Percentiles rank a stretch among this genome's conserved stretches.
Conservation (phyloP, 2,888 invertebrate genomes). For the Linnaemya vulpina region DNA sequence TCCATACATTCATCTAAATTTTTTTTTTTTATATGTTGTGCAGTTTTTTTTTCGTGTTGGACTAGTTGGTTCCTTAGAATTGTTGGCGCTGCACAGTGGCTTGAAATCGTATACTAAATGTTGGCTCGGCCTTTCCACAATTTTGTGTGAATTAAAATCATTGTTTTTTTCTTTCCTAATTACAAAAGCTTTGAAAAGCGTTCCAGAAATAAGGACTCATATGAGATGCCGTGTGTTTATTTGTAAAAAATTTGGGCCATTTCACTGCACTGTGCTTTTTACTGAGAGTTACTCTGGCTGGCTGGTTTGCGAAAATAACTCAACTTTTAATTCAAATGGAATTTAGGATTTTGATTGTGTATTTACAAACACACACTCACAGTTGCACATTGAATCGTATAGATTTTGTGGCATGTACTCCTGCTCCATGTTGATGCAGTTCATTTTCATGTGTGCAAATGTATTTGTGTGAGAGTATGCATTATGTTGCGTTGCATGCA, state of each 20-base stretch:
- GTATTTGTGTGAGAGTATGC: background rate
- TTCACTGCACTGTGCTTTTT: conserved; percentile 1
- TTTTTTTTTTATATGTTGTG: conserved; percentile 50
- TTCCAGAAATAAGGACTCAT: no score
- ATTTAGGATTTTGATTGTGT: conserved; percentile 78
- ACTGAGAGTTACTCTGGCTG: conserved; percentile 31
- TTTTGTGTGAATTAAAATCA: no score
- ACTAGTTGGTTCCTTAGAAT: conserved; percentile 33
- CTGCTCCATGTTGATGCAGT: conserved; percentile 48
- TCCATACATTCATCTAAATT: conserved; percentile 62
- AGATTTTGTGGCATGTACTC: conserved; percentile 65
- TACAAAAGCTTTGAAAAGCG: background rate
- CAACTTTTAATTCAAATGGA: conserved; percentile 77
- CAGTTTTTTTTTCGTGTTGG: background rate
- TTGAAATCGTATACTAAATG: background rate
- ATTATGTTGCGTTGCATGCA: conserved; percentile 47
- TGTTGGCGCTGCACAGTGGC: conserved; percentile 40
- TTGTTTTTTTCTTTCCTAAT: no score
- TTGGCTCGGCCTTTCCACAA: background rate
- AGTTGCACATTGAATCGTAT: conserved; percentile 49
- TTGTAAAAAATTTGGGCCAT: background rate
- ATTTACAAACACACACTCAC: background rate
- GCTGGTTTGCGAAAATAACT: conserved; percentile 69
- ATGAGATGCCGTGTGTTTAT: no score
- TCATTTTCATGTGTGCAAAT: conserved; percentile 10